Evolutionary conservation across 2,888 invertebrate genomes (phyloP).

Genomic region (Tenthredo scrophulariae): DNA sequence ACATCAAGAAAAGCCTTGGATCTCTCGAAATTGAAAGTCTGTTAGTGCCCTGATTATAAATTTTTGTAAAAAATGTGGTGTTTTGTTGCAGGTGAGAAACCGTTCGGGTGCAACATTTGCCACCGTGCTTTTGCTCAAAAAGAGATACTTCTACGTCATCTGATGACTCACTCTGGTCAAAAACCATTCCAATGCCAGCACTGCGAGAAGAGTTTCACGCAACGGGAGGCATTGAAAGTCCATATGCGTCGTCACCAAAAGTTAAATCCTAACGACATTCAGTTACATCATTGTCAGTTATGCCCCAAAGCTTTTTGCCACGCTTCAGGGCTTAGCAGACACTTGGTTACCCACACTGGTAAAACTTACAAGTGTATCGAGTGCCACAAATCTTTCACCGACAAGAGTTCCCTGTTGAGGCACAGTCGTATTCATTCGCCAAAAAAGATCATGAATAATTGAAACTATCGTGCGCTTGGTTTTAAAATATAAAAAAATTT

Average conservation of each 20-base stretch:
- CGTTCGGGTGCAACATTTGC: conserved; percentile 79
- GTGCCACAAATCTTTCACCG: conserved; percentile 85
- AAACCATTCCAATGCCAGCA: conserved; percentile 85
- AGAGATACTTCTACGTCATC: conserved; percentile 81
- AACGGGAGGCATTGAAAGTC: conserved; percentile 84
- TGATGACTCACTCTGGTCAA: conserved; percentile 79
- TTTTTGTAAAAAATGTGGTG: neutral
- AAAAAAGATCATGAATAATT: conserved; percentile 64
- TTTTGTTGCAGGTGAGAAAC: conserved; percentile 72
- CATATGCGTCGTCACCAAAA: conserved; percentile 83
- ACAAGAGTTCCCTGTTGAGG: conserved; percentile 86
- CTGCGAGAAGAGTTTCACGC: conserved; percentile 87
- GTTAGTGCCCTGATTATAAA: neutral
- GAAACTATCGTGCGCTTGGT: neutral
- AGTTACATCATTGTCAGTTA: conserved; percentile 84
- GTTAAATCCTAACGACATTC: conserved; percentile 81
- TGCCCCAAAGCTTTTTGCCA: conserved; percentile 83
- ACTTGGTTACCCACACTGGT: conserved; percentile 84
- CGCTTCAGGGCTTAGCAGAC: conserved; percentile 84
- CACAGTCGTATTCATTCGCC: conserved; percentile 80
- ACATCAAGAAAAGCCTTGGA: conserved; percentile 1
- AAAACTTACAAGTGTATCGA: conserved; percentile 83
- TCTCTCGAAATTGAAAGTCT: neutral
- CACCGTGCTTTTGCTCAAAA: conserved; percentile 86
- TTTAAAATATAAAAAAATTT: neutral